Evolutionary conservation across 2,888 invertebrate species (phyloP).

Genomic region (Chironomus riparius): DNA sequence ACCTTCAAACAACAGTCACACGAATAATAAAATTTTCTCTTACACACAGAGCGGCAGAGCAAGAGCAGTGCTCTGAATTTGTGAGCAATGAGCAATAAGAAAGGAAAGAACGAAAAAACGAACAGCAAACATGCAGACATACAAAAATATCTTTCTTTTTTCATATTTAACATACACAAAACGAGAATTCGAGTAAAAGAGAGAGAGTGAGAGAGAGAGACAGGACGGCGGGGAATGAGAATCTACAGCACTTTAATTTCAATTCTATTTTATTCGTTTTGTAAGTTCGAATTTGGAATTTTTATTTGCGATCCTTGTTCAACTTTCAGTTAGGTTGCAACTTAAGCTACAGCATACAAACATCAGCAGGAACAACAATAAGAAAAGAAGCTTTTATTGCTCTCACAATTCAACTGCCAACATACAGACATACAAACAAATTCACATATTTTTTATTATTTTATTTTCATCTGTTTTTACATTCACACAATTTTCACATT

Average conservation of each 20-base stretch:
- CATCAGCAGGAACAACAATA: background rate
- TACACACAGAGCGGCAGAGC: background rate
- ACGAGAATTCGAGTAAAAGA: too few species aligned
- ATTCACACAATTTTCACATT: background rate
- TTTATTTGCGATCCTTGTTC: background rate
- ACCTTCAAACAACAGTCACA: slow-evolving; percentile 27
- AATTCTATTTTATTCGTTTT: background rate
- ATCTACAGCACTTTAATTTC: background rate
- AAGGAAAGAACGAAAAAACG: background rate
- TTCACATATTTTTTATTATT: slow-evolving; percentile 4
- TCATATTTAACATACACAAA: too few species aligned
- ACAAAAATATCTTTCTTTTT: background rate
- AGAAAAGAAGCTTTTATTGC: background rate
- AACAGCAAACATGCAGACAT: background rate
- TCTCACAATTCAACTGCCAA: background rate
- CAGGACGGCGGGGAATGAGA: background rate
- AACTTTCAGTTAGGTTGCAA: too few species aligned
- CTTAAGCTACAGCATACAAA: too few species aligned
- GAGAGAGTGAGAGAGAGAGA: too few species aligned
- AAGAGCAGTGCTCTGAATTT: background rate
- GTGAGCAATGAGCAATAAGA: background rate
- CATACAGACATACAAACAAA: background rate
- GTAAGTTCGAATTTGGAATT: background rate
- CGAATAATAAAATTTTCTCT: slow-evolving; percentile 25
- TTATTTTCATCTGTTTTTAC: slow-evolving; percentile 19